Evolutionary conservation across 1,140 invertebrate genomes (phyloP).

Genomic region (Helicorthomorpha holstii): DNA sequence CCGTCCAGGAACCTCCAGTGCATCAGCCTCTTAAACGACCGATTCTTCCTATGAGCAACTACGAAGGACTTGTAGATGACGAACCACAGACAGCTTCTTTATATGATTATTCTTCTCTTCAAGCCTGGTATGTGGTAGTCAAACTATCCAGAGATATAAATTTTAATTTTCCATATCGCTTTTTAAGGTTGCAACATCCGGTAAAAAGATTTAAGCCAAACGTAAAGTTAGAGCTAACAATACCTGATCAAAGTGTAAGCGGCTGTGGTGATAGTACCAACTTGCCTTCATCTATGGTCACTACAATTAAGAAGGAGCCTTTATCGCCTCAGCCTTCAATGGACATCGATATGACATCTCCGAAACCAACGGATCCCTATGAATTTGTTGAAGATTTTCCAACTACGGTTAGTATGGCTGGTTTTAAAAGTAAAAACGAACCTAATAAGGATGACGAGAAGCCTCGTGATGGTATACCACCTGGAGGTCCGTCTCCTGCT

Average conservation of each 20-base stretch:
- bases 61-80: constrained; percentile 54
- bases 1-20: no score
- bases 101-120: constrained; percentile 69
- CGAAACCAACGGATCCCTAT: constrained; percentile 39
- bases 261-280: not conserved
- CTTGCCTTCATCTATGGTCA: not conserved
- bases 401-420: constrained; percentile 23
- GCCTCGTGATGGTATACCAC: no score
- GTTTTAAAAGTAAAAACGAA: constrained; percentile 23
- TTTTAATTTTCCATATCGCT: constrained; percentile 3
- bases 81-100: constrained; percentile 61
- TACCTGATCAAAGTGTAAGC: not conserved
- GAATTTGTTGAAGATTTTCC: constrained; percentile 44
- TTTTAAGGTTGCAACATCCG: constrained; percentile 56
- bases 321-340: constrained; percentile 2
- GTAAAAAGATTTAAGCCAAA: constrained; percentile 56
- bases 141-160: constrained; percentile 13
- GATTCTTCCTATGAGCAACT: constrained; percentile 46
- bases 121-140: constrained; percentile 48
- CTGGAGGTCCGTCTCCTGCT: not conserved
- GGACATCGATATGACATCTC: not conserved
- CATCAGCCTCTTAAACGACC: constrained; percentile 34
- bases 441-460: constrained; percentile 1
- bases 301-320: constrained; percentile 4
- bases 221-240: not conserved